These are phyloP conservation scores for Steinernema scapterisci DNA, from an alignment of 2,888 invertebrate genomes.

Conservation along the genomic window DNA sequence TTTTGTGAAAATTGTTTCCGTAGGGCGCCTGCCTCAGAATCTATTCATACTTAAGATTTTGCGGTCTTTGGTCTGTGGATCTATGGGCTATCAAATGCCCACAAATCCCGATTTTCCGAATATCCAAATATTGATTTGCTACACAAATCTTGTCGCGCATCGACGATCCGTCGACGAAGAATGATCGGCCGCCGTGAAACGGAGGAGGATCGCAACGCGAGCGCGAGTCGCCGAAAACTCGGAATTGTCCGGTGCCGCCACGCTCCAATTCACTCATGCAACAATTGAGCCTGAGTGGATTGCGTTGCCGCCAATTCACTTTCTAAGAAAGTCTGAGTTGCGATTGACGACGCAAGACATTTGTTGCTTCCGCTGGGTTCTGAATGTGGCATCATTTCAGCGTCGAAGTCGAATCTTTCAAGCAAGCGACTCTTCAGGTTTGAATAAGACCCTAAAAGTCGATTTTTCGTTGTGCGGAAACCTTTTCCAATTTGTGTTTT, in stretches of 20 bases:
- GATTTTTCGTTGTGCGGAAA: neutral
- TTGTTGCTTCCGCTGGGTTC: no score
- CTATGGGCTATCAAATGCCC: neutral
- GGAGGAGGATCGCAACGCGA: neutral
- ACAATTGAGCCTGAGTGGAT: neutral
- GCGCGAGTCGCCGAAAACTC: neutral
- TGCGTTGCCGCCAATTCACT: neutral
- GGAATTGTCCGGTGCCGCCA: conserved; percentile 19
- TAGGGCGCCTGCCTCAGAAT: no score
- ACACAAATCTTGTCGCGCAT: no score
- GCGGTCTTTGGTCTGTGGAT: neutral
- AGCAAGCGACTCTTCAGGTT: neutral
- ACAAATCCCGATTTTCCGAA: no score
- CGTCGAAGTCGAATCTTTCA: neutral
- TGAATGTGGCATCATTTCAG: no score
- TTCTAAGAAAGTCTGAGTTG: neutral
- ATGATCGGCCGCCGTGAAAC: no score
- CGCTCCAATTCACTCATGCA: conserved; percentile 20
- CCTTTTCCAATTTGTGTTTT: neutral
- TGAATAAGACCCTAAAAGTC: neutral
- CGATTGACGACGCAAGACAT: no score
- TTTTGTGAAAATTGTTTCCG: no score
- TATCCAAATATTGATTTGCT: no score
- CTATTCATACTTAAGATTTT: no score
- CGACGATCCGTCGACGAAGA: no score